These are phyloP conservation scores for Drosophila trapezifrons DNA, from an alignment of 1,140 invertebrate genomes.

Conservation along the genomic window DNA sequence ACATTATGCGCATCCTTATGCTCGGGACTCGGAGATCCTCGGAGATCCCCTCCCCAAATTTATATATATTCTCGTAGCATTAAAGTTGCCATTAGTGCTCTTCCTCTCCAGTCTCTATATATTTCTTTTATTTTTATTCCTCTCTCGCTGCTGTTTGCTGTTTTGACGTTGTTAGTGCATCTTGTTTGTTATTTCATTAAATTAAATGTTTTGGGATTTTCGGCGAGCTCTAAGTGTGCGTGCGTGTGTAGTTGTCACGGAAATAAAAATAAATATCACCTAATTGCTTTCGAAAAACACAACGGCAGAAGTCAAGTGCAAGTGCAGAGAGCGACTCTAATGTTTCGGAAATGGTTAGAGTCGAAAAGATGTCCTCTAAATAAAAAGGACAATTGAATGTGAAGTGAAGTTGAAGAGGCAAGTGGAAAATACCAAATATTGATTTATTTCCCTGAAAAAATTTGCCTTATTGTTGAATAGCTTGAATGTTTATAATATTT, in stretches of 20 bases:
- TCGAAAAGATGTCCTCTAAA: constrained; percentile 22
- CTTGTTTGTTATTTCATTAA: constrained; percentile 81
- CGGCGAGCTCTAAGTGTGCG: constrained; percentile 1
- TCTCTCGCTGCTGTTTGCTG: constrained; percentile 51
- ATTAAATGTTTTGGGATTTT: constrained; percentile 72
- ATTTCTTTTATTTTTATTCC: constrained; percentile 12
- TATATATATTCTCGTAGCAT: constrained; percentile 56
- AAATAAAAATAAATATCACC: constrained; percentile 74
- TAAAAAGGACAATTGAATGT: constrained; percentile 35
- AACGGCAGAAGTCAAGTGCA: constrained; percentile 23
- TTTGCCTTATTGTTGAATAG: background rate
- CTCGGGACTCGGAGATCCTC: constrained; percentile 34
- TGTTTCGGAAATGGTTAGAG: constrained; percentile 42
- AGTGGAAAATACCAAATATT: constrained; percentile 1
- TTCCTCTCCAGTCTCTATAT: constrained; percentile 7
- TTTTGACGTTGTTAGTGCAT: constrained; percentile 59
- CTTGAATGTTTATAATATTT: background rate
- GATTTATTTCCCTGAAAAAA: too few species aligned
- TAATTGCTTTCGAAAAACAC: constrained; percentile 66
- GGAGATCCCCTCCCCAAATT: constrained; percentile 27
- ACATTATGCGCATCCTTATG: constrained; percentile 82
- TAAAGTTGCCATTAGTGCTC: constrained; percentile 76
- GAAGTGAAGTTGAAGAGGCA: background rate
- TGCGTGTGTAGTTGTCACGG: constrained; percentile 17
- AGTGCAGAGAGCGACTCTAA: too few species aligned